These are phyloP conservation scores for Hydra vulgaris DNA, from an alignment of 30 jellyfish, hydroid and myxozoan genomes.

Conservation along the genomic window DNA sequence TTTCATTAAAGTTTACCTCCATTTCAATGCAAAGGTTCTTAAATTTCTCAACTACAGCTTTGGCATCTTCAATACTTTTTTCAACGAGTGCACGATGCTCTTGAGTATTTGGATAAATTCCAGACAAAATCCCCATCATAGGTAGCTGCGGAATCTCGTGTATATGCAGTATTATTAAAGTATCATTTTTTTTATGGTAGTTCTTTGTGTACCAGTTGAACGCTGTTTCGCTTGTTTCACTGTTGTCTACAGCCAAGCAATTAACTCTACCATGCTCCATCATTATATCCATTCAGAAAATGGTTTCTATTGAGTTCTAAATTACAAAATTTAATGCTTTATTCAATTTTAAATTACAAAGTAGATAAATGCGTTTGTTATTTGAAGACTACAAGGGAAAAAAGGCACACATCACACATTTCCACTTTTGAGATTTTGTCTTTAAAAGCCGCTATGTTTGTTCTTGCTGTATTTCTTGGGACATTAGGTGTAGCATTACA, in stretches of 20 bases:
- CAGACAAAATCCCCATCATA: slow-evolving; percentile 47
- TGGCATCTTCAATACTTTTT: slow-evolving; percentile 42
- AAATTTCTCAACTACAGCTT: slow-evolving; percentile 38
- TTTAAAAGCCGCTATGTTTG: no score
- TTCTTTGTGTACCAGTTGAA: slow-evolving; percentile 67
- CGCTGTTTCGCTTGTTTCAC: slow-evolving; percentile 53
- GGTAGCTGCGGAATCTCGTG: slow-evolving; percentile 61
- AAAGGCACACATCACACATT: no score
- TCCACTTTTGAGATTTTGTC: no score
- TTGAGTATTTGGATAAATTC: slow-evolving; percentile 39
- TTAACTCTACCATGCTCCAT: no score
- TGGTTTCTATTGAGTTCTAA: no score
- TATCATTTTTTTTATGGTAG: slow-evolving; percentile 45
- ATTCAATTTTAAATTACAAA: no score
- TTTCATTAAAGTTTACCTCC: slow-evolving; percentile 29
- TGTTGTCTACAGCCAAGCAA: slow-evolving; percentile 61
- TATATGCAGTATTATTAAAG: slow-evolving; percentile 34
- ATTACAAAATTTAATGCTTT: no score
- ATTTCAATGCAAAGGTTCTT: slow-evolving; percentile 43
- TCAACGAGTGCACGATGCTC: slow-evolving; percentile 40
- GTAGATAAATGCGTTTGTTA: no score
- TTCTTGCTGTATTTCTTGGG: no score
- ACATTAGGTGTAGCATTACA: no score
- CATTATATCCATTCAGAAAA: no score
- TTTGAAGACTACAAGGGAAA: no score